Evolutionary conservation across 2,888 invertebrate species (phyloP), one percentile per base, ranked within the genome.

Genomic region (Oscheius sp.): DNA sequence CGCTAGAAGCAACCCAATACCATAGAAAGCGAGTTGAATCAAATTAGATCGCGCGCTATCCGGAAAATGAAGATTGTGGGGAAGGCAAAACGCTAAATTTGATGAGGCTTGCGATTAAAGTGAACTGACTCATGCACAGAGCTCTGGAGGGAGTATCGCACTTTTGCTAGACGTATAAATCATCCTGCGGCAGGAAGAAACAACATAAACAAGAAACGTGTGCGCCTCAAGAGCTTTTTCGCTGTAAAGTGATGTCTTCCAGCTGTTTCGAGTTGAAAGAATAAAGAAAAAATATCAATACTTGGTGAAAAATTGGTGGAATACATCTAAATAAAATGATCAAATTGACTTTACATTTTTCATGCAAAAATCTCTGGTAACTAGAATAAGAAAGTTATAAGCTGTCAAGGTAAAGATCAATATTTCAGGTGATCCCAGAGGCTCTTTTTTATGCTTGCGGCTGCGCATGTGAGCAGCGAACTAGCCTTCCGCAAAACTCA

Each of bases 381-480:
- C n/a, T n/a, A n/a, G n/a, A n/a, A n/a, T n/a, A n/a, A n/a, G n/a
- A n/a, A n/a, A n/a, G n/a, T n/a, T n/a, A n/a, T n/a, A n/a, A n/a
- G n/a, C n/a, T n/a, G n/a, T n/a, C 25, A 23, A 23, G 50, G 25
- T n/a, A 52, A n/a, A 25, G 25, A 55, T 55, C 55, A 33, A 55
- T 55, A 55, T 29, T 31, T 37, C 25, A 15, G 55, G 34, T 34
- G 55, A 34, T 23, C 17, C 20, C 25, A 27, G 42, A 29, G 29
- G n/a, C 29, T 31, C 29, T 45, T 31, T 34, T 34, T 15, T 37
- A 57, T 20, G 57, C 37, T 42, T 37, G 50, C 50, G 29, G 50
- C 50, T 52, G 50, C 39, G 57, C 57, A 25, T 57, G 57, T 23
- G 57, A 57, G 57, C 57, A 34, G 34, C 37, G 39, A 37, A 57